A percentile compares a stretch with the other conserved stretches of the same genome.
These are phyloP conservation scores for Heteropelma amictum DNA, from an alignment of 2,888 invertebrate species.

Conservation along the genomic window DNA sequence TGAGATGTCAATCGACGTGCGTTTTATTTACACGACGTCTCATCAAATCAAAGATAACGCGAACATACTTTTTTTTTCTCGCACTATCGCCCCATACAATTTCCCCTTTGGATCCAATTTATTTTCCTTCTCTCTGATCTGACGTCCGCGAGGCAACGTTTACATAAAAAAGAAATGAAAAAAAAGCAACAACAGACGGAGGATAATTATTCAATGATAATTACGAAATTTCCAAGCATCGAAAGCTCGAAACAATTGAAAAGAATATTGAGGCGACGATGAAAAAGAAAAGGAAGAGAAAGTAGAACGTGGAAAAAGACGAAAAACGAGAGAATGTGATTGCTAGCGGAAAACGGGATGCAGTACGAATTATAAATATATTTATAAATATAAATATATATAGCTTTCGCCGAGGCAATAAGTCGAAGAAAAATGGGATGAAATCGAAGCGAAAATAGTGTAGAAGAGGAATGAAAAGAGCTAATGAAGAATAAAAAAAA, in stretches of 20 bases:
- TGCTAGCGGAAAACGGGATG: neutral
- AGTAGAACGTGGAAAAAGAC: neutral
- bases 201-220: constrained; percentile 7
- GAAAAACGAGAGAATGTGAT: constrained; percentile 4
- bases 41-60: no score
- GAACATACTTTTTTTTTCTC: neutral
- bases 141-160: neutral
- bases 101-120: neutral
- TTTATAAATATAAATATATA: no score
- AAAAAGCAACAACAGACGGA: neutral
- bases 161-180: neutral
- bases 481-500: neutral
- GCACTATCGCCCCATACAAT: neutral
- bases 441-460: neutral
- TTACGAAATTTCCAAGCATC: neutral
- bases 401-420: neutral
- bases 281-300: neutral
- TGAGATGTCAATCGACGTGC: no score
- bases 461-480: neutral
- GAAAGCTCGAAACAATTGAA: neutral
- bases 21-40: no score
- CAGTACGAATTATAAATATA: neutral
- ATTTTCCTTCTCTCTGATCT: neutral
- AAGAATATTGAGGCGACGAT: neutral
- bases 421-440: neutral